Evolutionary conservation across 2,797 vertebrate species (phyloP).

Genomic region (Sebastes miniatus): DNA sequence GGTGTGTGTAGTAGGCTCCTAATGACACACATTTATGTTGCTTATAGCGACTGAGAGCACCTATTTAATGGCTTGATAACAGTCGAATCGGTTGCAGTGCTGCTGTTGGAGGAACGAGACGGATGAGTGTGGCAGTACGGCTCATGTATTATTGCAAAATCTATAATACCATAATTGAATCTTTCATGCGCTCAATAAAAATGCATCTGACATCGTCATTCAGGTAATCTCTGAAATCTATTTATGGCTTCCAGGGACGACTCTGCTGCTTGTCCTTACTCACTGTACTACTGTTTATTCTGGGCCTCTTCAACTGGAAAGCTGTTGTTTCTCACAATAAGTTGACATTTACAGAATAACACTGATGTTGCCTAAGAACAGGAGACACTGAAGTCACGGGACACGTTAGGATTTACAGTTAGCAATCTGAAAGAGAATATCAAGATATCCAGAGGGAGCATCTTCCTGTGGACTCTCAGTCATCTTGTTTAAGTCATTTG

Average conservation of each 20-base stretch:
- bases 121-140: slow-evolving; percentile 17
- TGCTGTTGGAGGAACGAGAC: background rate
- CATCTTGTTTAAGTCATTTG: background rate
- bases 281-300: background rate
- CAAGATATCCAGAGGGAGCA: slow-evolving; percentile 5
- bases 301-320: slow-evolving; percentile 17
- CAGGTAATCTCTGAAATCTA: slow-evolving; percentile 7
- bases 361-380: slow-evolving; percentile 1
- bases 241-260: slow-evolving; percentile 28
- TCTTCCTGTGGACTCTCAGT: background rate
- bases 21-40: no score
- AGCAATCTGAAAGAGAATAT: slow-evolving; percentile 12
- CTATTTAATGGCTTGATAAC: no score
- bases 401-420: slow-evolving; percentile 34
- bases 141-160: slow-evolving; percentile 55
- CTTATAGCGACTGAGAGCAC: no score
- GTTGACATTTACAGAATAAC: slow-evolving; percentile 26
- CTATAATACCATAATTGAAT: background rate
- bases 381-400: slow-evolving; percentile 28
- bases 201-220: background rate
- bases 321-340: slow-evolving; percentile 53
- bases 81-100: no score
- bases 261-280: background rate
- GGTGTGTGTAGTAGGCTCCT: no score
- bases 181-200: background rate